Percentiles rank a stretch among this genome's conserved stretches.
phyloP scores from a whole-genome alignment of 2,797 vertebrate species.

The Spinus olivaceus region DNA sequence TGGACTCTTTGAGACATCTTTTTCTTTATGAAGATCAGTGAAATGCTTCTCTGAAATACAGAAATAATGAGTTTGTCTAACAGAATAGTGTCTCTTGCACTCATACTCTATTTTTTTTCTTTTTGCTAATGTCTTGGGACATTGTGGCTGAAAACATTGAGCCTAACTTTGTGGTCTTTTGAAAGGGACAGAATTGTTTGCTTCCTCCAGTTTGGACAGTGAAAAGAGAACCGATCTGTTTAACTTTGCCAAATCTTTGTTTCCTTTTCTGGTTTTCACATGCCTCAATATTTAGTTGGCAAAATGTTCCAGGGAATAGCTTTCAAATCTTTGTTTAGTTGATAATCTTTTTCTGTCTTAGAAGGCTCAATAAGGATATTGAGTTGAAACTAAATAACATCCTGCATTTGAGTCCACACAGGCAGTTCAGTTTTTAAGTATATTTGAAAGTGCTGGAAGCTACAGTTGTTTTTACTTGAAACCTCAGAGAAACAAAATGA shows the following conservation, averaged over 20 bases:
- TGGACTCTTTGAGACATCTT: neutral
- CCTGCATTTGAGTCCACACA: neutral
- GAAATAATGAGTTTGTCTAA: neutral
- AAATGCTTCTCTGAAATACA: neutral
- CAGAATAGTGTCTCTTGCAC: neutral
- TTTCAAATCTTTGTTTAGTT: slow-evolving; percentile 1
- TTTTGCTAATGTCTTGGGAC: neutral
- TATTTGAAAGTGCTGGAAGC: neutral
- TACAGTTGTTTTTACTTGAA: neutral
- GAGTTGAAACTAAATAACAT: neutral
- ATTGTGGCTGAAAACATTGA: neutral
- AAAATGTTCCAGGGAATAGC: neutral
- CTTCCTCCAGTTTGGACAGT: neutral
- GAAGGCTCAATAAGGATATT: neutral
- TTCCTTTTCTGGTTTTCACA: slow-evolving; percentile 1
- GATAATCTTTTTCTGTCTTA: neutral
- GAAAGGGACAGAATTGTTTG: neutral
- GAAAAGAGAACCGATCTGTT: neutral
- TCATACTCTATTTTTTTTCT: neutral
- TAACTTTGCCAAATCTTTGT: slow-evolving; percentile 12
- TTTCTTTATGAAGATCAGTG: neutral
- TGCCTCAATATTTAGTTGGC: neutral
- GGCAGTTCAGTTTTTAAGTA: neutral
- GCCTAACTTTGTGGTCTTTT: neutral
- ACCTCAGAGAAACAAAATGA: neutral